These are phyloP conservation scores for Aulostomus chinensis DNA, from an alignment of 2,797 vertebrate species.

Conservation along the genomic window DNA sequence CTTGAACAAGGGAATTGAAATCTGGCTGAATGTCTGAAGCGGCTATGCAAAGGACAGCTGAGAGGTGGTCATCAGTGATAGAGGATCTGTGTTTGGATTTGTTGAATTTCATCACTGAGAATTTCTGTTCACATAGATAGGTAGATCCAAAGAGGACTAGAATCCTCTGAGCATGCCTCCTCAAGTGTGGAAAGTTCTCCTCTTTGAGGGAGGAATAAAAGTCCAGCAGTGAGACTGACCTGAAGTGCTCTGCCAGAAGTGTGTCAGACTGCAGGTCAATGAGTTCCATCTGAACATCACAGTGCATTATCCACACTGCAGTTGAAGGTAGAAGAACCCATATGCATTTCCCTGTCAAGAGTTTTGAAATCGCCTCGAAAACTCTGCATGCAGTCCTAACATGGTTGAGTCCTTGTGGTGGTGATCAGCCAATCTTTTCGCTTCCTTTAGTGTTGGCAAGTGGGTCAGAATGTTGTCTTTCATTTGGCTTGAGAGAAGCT, in stretches of 20 bases:
- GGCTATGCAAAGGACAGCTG: conserved; percentile 23
- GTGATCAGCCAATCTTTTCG: conserved; percentile 35
- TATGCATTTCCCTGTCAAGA: conserved; percentile 16
- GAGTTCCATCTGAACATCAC: conserved; percentile 35
- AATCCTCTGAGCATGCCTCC: not conserved
- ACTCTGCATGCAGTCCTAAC: conserved; percentile 9
- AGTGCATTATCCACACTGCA: conserved; percentile 36
- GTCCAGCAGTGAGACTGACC: not conserved
- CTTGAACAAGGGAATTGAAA: conserved; percentile 2
- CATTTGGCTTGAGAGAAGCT: conserved; percentile 26
- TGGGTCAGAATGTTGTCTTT: conserved; percentile 33
- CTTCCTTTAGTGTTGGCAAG: conserved; percentile 25
- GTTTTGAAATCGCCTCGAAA: conserved; percentile 2
- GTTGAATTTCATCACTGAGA: conserved; percentile 34
- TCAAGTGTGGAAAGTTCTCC: not conserved
- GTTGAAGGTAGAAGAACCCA: conserved; percentile 34
- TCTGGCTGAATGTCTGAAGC: conserved; percentile 35
- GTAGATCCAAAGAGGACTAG: no score
- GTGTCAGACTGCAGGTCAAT: conserved; percentile 51
- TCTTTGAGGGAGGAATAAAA: conserved; percentile 2
- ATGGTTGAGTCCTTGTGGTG: conserved; percentile 31
- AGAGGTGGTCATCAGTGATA: conserved; percentile 43
- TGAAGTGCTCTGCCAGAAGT: conserved; percentile 21
- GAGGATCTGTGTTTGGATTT: no score
- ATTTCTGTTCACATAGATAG: no score